These are phyloP conservation scores for Apostichopus californicus DNA, from an alignment of 35 echinoderm and acorn worm species.

Conservation along the genomic window DNA sequence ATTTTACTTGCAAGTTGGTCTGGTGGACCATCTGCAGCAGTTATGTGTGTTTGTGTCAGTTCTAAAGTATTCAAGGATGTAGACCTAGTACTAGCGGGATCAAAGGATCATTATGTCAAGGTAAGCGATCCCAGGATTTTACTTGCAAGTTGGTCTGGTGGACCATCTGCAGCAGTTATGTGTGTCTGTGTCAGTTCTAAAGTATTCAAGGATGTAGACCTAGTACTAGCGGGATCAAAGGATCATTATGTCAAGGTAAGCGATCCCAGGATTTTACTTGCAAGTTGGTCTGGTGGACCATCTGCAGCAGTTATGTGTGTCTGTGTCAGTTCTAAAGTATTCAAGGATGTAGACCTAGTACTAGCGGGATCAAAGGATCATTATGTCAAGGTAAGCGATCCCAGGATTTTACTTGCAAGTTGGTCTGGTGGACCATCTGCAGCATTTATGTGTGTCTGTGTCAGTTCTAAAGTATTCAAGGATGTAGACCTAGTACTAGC, in stretches of 20 bases:
- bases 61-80: slow-evolving; percentile 55
- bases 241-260: slow-evolving; percentile 96
- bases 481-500: too few species aligned
- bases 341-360: slow-evolving; percentile 65
- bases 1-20: slow-evolving; percentile 86
- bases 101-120: slow-evolving; percentile 97
- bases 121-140: too few species aligned
- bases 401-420: too few species aligned
- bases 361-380: slow-evolving; percentile 98
- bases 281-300: slow-evolving; percentile 89
- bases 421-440: too few species aligned
- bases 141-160: slow-evolving; percentile 91
- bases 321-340: slow-evolving; percentile 63
- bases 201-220: slow-evolving; percentile 56
- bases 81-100: slow-evolving; percentile 87
- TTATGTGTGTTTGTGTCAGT: slow-evolving; percentile 84
- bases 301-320: slow-evolving; percentile 94
- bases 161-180: slow-evolving; percentile 93
- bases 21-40: slow-evolving; percentile 92
- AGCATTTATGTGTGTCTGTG: too few species aligned
- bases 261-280: slow-evolving; percentile 85
- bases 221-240: slow-evolving; percentile 92
- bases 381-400: too few species aligned
- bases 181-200: slow-evolving; percentile 73
- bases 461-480: too few species aligned